Evolutionary conservation across 2,888 invertebrate genomes (phyloP).

Genomic region (Leucania comma): DNA sequence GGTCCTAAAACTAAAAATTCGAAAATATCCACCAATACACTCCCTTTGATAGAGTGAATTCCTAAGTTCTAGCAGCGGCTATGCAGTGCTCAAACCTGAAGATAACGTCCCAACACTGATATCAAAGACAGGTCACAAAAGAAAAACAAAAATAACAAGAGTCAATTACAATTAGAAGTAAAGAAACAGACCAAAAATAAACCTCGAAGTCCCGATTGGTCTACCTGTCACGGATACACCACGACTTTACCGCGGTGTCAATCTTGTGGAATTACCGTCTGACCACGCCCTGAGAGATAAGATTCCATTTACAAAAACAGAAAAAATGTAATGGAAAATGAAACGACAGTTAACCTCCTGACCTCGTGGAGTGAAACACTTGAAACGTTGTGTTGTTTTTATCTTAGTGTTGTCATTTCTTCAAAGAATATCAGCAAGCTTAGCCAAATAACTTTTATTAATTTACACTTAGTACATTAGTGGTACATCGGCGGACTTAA

Average conservation of each 20-base stretch:
- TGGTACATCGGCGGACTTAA: too few species aligned
- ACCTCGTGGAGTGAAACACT: constrained; percentile 3
- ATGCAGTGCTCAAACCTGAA: too few species aligned
- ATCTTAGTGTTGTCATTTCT: not conserved
- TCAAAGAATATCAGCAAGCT: not conserved
- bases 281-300: constrained; percentile 23
- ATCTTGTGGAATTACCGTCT: constrained; percentile 55
- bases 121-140: not conserved
- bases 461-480: too few species aligned
- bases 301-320: constrained; percentile 37
- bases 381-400: not conserved
- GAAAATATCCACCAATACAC: not conserved
- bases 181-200: constrained; percentile 27
- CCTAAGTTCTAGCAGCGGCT: not conserved
- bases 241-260: constrained; percentile 54
- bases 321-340: constrained; percentile 49
- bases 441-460: too few species aligned
- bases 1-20: not conserved
- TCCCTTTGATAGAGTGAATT: too few species aligned
- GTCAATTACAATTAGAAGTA: constrained; percentile 33
- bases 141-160: not conserved
- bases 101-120: too few species aligned
- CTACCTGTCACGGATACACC: constrained; percentile 49
- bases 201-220: constrained; percentile 23
- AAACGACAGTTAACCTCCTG: constrained; percentile 25